A percentile compares a stretch with the other conserved stretches of the same genome.
These are phyloP conservation scores for Microtus ochrogaster DNA, from an alignment of 2,113 vertebrate genomes.

Conservation along the genomic window DNA sequence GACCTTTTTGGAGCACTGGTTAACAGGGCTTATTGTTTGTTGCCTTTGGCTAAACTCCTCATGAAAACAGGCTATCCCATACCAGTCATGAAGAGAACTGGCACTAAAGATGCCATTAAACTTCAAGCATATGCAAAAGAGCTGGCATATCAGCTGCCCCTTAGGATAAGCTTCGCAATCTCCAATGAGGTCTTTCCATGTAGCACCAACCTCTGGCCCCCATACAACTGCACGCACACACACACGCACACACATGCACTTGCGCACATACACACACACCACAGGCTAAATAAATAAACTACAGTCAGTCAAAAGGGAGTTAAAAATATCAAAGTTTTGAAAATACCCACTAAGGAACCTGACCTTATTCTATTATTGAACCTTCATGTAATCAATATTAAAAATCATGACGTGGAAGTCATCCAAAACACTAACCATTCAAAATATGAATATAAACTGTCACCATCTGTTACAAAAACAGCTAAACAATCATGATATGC, in stretches of 20 bases:
- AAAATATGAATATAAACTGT: neutral
- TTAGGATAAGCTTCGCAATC: too few species aligned
- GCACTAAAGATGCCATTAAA: neutral
- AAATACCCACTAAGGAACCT: neutral
- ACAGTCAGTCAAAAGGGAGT: neutral
- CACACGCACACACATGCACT: neutral
- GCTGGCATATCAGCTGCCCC: neutral
- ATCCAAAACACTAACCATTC: neutral
- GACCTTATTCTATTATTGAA: neutral
- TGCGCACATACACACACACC: neutral
- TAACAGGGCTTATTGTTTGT: neutral
- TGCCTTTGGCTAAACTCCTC: neutral
- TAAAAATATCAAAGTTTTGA: neutral
- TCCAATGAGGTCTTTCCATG: neutral
- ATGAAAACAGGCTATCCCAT: neutral
- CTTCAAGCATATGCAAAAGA: neutral
- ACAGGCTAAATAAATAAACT: neutral
- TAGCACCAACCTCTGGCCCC: neutral
- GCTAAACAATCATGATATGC: neutral
- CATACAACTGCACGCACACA: neutral
- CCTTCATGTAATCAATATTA: neutral
- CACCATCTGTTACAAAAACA: neutral
- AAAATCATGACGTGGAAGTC: neutral
- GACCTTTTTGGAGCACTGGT: rapidly evolving
- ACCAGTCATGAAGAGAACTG: neutral